These are phyloP conservation scores for Drosophila melanosoma DNA, from an alignment of 2,888 invertebrate genomes.

Conservation along the genomic window DNA sequence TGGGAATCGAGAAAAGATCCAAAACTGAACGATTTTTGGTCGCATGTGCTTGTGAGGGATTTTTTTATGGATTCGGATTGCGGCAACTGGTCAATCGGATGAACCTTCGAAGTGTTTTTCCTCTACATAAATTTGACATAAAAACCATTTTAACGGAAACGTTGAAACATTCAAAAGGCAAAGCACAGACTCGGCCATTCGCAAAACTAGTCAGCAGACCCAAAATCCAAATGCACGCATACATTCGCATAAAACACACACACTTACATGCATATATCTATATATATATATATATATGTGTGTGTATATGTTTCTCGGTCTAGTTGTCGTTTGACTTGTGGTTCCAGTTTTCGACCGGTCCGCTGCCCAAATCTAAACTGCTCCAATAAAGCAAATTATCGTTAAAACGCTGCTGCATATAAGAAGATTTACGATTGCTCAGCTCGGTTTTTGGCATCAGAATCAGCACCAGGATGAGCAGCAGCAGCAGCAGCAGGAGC, in stretches of 20 bases:
- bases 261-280: slow-evolving; percentile 7
- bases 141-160: slow-evolving; percentile 81
- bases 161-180: slow-evolving; percentile 76
- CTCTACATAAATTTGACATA: slow-evolving; percentile 82
- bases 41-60: slow-evolving; percentile 70
- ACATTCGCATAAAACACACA: slow-evolving; percentile 27
- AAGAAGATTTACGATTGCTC: slow-evolving; percentile 82
- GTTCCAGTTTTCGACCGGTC: slow-evolving; percentile 45
- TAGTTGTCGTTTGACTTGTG: slow-evolving; percentile 73
- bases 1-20: not conserved
- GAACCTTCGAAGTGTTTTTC: slow-evolving; percentile 78
- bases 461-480: slow-evolving; percentile 3
- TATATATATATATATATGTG: not conserved
- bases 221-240: slow-evolving; percentile 26
- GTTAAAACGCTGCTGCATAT: slow-evolving; percentile 81
- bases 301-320: slow-evolving; percentile 28
- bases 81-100: slow-evolving; percentile 75
- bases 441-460: slow-evolving; percentile 61
- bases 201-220: slow-evolving; percentile 54
- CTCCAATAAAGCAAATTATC: slow-evolving; percentile 81
- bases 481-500: slow-evolving; percentile 12
- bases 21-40: slow-evolving; percentile 44
- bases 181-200: slow-evolving; percentile 34
- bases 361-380: slow-evolving; percentile 77
- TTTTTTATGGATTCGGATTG: slow-evolving; percentile 77